Evolutionary conservation across 2,888 invertebrate genomes (phyloP).

Genomic region (Ophonus ardosiacus): DNA sequence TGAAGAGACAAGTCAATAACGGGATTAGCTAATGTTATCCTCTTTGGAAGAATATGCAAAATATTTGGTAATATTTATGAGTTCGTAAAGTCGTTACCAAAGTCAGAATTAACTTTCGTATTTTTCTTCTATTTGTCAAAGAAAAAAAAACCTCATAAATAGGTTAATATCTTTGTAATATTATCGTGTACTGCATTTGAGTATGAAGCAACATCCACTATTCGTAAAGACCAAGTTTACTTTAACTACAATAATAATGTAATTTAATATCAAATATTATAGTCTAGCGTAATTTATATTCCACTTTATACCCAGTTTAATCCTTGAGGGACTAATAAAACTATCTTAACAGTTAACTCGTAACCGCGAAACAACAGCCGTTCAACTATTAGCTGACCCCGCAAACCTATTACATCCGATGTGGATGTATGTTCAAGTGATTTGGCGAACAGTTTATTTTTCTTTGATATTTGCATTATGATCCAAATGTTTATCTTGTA

Average conservation of each 20-base stretch:
- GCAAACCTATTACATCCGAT: constrained; percentile 53
- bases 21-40: too few relatives aligned
- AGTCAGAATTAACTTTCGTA: too few relatives aligned
- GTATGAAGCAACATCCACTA: background rate
- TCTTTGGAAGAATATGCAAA: too few relatives aligned
- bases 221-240: constrained; percentile 19
- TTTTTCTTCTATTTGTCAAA: too few relatives aligned
- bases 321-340: constrained; percentile 59
- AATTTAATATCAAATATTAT: constrained; percentile 62
- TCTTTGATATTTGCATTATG: constrained; percentile 43
- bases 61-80: too few relatives aligned
- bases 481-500: constrained; percentile 30
- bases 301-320: constrained; percentile 56
- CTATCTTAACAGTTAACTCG: constrained; percentile 62
- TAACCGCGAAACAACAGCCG: constrained; percentile 60
- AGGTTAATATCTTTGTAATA: background rate
- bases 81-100: too few relatives aligned
- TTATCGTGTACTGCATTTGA: background rate
- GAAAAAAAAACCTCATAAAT: background rate
- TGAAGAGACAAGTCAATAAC: too few relatives aligned
- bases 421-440: constrained; percentile 55
- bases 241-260: constrained; percentile 48
- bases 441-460: constrained; percentile 50
- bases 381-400: constrained; percentile 61
- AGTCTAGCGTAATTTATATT: constrained; percentile 59